These are phyloP conservation scores for Abramis brama DNA, from an alignment of 2,113 vertebrate species.

Conservation along the genomic window DNA sequence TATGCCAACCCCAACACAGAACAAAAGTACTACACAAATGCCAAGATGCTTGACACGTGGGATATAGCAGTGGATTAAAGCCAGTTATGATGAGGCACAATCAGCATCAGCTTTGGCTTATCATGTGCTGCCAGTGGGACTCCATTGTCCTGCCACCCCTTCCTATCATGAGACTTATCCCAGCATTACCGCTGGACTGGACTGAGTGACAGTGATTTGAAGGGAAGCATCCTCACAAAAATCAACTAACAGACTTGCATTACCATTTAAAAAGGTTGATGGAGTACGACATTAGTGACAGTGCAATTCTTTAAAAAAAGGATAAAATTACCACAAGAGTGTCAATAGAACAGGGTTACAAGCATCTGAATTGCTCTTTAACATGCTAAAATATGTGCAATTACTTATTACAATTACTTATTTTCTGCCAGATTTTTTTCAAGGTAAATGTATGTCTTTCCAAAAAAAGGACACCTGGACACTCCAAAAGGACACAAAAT, in stretches of 20 bases:
- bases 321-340: background rate
- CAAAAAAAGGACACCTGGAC: too few relatives aligned
- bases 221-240: background rate
- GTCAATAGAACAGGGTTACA: background rate
- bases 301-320: background rate
- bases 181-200: background rate
- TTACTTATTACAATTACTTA: background rate
- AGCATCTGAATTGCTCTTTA: background rate
- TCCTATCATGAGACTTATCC: background rate
- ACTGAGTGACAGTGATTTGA: background rate
- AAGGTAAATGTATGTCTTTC: too few relatives aligned
- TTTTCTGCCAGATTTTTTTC: too few relatives aligned
- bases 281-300: background rate
- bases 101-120: conserved; percentile 3
- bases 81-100: background rate
- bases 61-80: background rate
- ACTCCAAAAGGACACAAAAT: too few relatives aligned
- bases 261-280: background rate
- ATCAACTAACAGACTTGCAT: background rate
- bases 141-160: conserved; percentile 3
- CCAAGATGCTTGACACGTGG: background rate
- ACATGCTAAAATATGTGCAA: background rate
- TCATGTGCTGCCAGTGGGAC: conserved; percentile 3
- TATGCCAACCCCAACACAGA: background rate
- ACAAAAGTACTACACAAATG: background rate